phyloP scores from a whole-genome alignment of 2,797 vertebrate species.

The Loris lydekkerianus region DNA sequence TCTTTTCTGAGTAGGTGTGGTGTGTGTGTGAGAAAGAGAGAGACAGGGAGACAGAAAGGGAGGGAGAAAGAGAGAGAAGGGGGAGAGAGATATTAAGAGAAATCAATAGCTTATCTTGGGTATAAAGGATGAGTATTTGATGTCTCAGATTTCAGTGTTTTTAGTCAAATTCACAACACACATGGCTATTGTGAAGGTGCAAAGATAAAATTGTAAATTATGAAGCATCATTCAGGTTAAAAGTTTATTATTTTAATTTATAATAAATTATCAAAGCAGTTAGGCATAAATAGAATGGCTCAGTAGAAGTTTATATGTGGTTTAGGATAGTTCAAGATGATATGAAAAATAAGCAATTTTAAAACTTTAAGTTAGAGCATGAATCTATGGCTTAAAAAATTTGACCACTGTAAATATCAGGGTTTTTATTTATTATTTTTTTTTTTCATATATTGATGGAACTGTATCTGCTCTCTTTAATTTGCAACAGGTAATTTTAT shows the following conservation, averaged over 20 bases:
- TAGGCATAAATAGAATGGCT: neutral
- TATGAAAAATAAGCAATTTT: neutral
- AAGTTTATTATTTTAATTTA: neutral
- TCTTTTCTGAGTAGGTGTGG: neutral
- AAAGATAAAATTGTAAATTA: slow-evolving; percentile 4
- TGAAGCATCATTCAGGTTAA: neutral
- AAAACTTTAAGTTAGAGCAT: neutral
- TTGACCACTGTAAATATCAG: neutral
- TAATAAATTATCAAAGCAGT: neutral
- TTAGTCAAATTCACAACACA: slow-evolving; percentile 6
- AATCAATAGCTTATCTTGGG: neutral
- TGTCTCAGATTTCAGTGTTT: neutral
- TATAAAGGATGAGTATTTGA: neutral
- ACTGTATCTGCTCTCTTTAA: neutral
- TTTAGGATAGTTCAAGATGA: neutral
- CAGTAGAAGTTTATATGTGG: neutral
- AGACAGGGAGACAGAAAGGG: neutral
- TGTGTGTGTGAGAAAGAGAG: neutral
- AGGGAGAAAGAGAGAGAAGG: neutral
- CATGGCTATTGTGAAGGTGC: neutral
- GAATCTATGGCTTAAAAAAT: neutral
- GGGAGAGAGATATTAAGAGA: neutral
- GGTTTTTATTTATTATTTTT: neutral
- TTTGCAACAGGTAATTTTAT: neutral
- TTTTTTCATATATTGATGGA: neutral